These are phyloP conservation scores for Caenorhabditis elegans DNA, from an alignment of 1,140 invertebrate genomes.

Conservation along the genomic window WBcel235 BX284602.5:12543001-12543500, in stretches of 20 bases:
- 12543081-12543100: too few species aligned
- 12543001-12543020: background rate
- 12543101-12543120: background rate
- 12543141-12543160: background rate
- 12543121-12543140: background rate
- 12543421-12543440: background rate
- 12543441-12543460: background rate
- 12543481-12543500: too few species aligned
- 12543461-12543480: background rate
- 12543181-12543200: background rate
- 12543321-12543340: background rate
- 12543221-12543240: slow-evolving; percentile 3
- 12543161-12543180: background rate
- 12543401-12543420: background rate
- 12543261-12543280: background rate
- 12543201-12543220: background rate
- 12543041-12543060: too few species aligned
- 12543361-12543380: background rate
- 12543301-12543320: background rate
- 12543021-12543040: too few species aligned
- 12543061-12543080: too few species aligned
- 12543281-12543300: background rate
- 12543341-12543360: background rate
- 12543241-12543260: background rate
- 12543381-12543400: background rate